Evolutionary conservation across 2,113 vertebrate genomes (phyloP).

Genomic region (Panthera tigris): DNA sequence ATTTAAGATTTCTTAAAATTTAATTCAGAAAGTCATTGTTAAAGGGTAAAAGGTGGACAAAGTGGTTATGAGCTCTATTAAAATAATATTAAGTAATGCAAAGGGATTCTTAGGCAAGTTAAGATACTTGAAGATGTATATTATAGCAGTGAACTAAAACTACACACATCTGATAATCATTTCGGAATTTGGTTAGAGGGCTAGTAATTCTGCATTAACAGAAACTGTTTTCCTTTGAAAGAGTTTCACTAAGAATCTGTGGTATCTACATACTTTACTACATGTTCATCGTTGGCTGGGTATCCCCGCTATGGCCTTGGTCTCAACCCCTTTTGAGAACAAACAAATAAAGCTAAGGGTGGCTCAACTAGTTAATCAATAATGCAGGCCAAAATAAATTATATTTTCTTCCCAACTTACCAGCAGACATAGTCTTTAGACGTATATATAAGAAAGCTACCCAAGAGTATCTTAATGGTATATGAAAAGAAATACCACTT

Average conservation of each 20-base stretch:
- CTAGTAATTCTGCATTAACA: background rate
- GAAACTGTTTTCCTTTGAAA: slow-evolving; percentile 15
- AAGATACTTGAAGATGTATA: background rate
- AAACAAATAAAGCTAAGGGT: background rate
- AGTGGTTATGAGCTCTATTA: background rate
- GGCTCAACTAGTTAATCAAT: background rate
- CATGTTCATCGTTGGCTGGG: background rate
- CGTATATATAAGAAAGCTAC: background rate
- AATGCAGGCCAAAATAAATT: slow-evolving; percentile 47
- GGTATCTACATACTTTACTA: background rate
- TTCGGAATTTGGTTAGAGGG: slow-evolving; percentile 22
- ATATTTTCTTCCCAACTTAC: background rate
- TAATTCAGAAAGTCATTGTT: background rate
- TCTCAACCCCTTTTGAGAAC: background rate
- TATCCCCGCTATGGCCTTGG: background rate
- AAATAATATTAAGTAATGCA: background rate
- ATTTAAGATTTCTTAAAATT: background rate
- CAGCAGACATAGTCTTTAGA: background rate
- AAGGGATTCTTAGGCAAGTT: background rate
- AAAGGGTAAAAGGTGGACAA: background rate
- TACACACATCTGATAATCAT: background rate
- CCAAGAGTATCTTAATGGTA: background rate
- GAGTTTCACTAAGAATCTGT: background rate
- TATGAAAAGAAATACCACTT: slow-evolving; percentile 26
- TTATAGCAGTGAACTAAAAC: background rate